Evolutionary conservation across 2,888 invertebrate species (phyloP), one percentile per base, ranked within the genome.

Genomic region (Melolontha melolontha): DNA sequence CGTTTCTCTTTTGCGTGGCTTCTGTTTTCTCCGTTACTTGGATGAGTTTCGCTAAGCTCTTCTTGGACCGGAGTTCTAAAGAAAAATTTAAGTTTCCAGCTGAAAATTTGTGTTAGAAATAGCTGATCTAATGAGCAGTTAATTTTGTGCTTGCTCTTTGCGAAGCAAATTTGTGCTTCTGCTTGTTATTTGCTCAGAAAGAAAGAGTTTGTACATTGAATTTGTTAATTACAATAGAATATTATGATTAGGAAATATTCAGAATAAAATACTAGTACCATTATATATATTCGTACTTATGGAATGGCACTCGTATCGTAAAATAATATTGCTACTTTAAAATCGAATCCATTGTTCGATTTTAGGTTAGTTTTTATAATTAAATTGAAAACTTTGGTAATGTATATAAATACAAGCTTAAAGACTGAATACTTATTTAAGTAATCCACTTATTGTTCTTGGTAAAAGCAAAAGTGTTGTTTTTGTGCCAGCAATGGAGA

Each of bases 1-100:
- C 87, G 81, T 87, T 87, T 76, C 84, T 82, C 78, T 84, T 85
- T 79, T 83, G 83, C 64, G 83, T 79, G 72, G 82, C 81, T 80
- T 62, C 57, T 44, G 66, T 70, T 64, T 83, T 70, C 55, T 72
- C 67, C 52, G 63, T n/a, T 5, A 72, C 62, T 39, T 71, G 52
- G 64, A 72, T 55, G 44, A 70, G 64, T 40, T 52, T 62, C 59
- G 42, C 14, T 39, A 55, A 55, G 10, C 29, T 47, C 16, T 47
- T 59, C 47, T 47, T 59, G 29, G 14, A 0, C 16, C 16, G 42
- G n/a, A 34, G 16, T 59, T 34, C 29, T 47, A 41, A 16, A 47
- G 44, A 59, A 29, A 59, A 74, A 67, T 68, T 73, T 68, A 75
- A 69, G 72, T 75, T 75, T 70, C 75, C 75, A 73, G 75, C 79